phyloP scores from a whole-genome alignment of 2,888 invertebrate genomes.

The Eutolmus rufibarbis region DNA sequence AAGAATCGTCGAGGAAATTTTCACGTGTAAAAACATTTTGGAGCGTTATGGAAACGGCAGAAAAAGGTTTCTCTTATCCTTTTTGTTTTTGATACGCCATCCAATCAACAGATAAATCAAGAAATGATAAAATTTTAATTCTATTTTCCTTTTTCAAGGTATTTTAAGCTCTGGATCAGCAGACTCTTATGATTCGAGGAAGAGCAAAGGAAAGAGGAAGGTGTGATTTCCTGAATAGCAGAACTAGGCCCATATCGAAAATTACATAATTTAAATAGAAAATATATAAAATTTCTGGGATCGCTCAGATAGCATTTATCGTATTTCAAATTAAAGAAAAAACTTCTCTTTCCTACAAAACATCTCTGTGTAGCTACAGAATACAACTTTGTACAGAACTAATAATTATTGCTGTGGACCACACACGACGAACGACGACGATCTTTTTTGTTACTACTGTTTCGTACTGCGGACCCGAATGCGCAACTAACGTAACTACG shows the following conservation, averaged over 20 bases:
- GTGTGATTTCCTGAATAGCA: background rate
- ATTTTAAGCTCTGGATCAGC: constrained; percentile 38
- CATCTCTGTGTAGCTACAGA: background rate
- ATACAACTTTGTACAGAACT: constrained; percentile 9
- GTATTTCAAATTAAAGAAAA: background rate
- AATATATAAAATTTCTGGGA: background rate
- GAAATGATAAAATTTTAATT: background rate
- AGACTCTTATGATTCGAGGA: constrained; percentile 21
- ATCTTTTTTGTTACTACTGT: background rate
- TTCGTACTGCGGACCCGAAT: background rate
- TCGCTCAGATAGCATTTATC: constrained; percentile 1
- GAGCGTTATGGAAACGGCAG: constrained; percentile 25
- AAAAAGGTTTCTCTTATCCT: constrained; percentile 8
- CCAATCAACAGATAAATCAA: background rate
- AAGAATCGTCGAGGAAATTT: constrained; percentile 32
- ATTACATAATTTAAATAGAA: background rate
- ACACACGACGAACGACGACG: background rate
- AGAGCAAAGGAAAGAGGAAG: constrained; percentile 27
- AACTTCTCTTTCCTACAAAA: background rate
- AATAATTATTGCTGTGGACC: background rate
- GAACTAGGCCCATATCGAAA: background rate
- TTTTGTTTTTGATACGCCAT: background rate
- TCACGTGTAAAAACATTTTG: constrained; percentile 30
- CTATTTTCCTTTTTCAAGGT: constrained; percentile 17
- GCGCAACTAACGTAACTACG: background rate